Base-by-base conservation (phyloP, 2,113 vertebrate genomes). In the Anarhynchus alexandrinus region DNA sequence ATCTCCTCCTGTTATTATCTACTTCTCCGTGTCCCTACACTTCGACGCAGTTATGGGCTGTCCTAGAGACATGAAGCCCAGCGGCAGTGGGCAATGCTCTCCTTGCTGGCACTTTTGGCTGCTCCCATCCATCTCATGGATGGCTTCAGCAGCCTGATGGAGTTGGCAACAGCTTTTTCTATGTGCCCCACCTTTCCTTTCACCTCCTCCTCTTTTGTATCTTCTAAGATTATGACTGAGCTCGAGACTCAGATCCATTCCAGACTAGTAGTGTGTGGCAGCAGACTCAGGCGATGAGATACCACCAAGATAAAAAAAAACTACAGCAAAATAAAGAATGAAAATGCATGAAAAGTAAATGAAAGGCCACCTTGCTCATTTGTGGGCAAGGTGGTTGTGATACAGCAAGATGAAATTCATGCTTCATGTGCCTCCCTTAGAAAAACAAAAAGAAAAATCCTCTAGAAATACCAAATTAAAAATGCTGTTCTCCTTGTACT, bases 1-100 rank as follows among this genome's bases (percentile, higher is more conserved):
- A 29, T 34, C 42, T 70, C 27, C 38, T 83, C 32, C 1, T 12
- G 49, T 51, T 25, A 51, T 23, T 51, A 25, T 14, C 61, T 58
- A 4, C n/a, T 73, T 11, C n/a, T 2, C 27, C 3, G 0, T 5
- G 1, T 62, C 32, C 21, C n/a, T 20, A 4, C 12, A 7, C 34
- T 76, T 38, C 12, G 34, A 29, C 38, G 21, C 22, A 17, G 25
- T 3, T 62, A 10, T 12, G 14, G 34, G 59, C 36, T 69, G 34
- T 38, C 29, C 47, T 9, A 12, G 78, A 32, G 42, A 51, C 42
- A 36, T 0, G 15, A 59, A 79, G 57, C 9, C 32, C n/a, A 51
- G 54, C 1, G 4, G 55, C 42, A 71, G 19, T 4, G 36, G 69
- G 47, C n/a, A 84, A 9, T 3, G 19, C 8, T 70, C 23, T 78